Base-by-base conservation (phyloP, 2,888 invertebrate genomes). In the Danaus chrysippus region DNA sequence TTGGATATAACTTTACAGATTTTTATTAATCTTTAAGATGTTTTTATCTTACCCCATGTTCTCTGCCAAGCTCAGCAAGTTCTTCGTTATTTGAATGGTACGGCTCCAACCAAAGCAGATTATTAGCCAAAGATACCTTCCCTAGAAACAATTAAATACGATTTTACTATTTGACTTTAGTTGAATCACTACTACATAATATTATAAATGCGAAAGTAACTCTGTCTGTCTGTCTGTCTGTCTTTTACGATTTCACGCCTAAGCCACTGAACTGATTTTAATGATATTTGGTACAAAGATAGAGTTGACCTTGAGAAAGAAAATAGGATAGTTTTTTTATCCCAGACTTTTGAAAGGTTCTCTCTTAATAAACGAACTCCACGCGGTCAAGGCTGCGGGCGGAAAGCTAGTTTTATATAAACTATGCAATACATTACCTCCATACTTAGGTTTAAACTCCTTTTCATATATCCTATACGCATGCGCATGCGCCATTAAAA, bases 401-500 rank as follows among this genome's bases (percentile, higher is more conserved):
- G n/a, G n/a, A n/a, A n/a, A n/a, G n/a, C n/a, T n/a, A n/a, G n/a
- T n/a, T n/a, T n/a, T 42, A 8, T n/a, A 8, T 6, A 3, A 12
- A 17, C 11, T 49, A 17, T 34, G 3, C 34, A 46, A 13, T 15
- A 17, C 41, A 75, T 77, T 70, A 80, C 93, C 93, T 41, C 86
- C 80, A 68, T 92, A 91, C 9, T 71, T 73, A 0, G 81, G 68
- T 68, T 89, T 90, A 72, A 92, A 95, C 52, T 92, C 83, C 34
- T 86, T 73, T 52, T 93, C 90, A 69, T 93, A 94, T 67, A 94
- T 80, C 70, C 92, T 92, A 71, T 92, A 93, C 2, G 92, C 93
- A 67, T 87, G 92, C 0, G 94, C 94, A 73, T 96, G 96, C 0
- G 95, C 94, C 67, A 94, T 86, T 17, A 96, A 75, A 8, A 93